Evolutionary conservation across 2,888 invertebrate genomes (phyloP).

Genomic region (Eucriotettix oculatus): DNA sequence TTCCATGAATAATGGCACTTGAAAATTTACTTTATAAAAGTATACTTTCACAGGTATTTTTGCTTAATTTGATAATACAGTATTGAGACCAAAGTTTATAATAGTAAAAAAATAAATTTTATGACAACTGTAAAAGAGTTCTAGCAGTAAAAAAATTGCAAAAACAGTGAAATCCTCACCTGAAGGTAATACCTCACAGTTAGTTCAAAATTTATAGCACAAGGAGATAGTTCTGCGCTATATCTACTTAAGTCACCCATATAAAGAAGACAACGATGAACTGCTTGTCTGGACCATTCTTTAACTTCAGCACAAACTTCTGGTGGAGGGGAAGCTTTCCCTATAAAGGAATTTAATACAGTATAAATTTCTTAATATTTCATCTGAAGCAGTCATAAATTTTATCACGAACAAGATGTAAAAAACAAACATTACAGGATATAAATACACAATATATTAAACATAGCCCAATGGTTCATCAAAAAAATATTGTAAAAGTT

Average conservation of each 20-base stretch:
- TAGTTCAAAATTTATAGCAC: constrained; percentile 41
- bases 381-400: constrained; percentile 12
- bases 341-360: neutral
- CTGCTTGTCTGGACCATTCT: constrained; percentile 53
- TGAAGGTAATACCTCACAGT: constrained; percentile 64
- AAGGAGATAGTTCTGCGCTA: constrained; percentile 55
- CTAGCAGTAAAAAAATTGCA: too few relatives aligned
- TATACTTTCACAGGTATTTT: too few relatives aligned
- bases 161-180: constrained; percentile 9
- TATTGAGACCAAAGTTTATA: too few relatives aligned
- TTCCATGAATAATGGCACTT: too few relatives aligned
- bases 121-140: too few relatives aligned
- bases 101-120: too few relatives aligned
- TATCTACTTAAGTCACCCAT: constrained; percentile 84
- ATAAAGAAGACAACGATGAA: constrained; percentile 75
- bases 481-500: too few relatives aligned
- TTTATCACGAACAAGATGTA: neutral
- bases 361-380: neutral
- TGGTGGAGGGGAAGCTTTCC: constrained; percentile 9
- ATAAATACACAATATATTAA: too few relatives aligned
- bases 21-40: too few relatives aligned
- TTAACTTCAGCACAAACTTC: constrained; percentile 11
- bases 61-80: too few relatives aligned
- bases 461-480: too few relatives aligned
- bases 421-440: too few relatives aligned